phyloP scores from a whole-genome alignment of 2,797 vertebrate species.

The Pelodytes ibericus region DNA sequence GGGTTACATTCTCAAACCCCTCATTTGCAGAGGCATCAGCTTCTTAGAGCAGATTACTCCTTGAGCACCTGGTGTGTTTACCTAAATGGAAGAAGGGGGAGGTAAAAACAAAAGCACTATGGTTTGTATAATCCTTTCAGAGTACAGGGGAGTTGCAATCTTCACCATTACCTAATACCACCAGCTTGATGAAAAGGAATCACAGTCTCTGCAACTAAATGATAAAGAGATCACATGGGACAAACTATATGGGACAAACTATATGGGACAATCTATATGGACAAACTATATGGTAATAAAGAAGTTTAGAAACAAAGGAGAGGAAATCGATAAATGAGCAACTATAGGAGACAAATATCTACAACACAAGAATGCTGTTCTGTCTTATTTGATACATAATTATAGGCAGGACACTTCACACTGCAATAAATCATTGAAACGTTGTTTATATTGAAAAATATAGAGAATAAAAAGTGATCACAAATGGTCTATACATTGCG shows the following conservation, averaged over 20 bases:
- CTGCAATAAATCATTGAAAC: no score
- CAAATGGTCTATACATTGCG: no score
- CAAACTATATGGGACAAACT: not conserved
- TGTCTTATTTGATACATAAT: no score
- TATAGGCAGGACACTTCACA: no score
- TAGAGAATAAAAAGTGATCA: no score
- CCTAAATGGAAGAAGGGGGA: constrained; percentile 60
- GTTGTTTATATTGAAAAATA: no score
- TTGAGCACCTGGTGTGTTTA: constrained; percentile 66
- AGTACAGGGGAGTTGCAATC: constrained; percentile 60
- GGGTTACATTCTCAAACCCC: constrained; percentile 60
- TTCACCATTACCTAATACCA: constrained; percentile 66
- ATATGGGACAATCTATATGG: no score
- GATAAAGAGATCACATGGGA: not conserved
- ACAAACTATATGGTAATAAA: not conserved
- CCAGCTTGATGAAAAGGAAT: constrained; percentile 56
- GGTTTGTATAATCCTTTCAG: constrained; percentile 59
- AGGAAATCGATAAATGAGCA: not conserved
- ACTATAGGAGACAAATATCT: not conserved
- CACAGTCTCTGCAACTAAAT: constrained; percentile 61
- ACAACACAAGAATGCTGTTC: no score
- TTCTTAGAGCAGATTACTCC: constrained; percentile 60
- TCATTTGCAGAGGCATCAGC: constrained; percentile 59
- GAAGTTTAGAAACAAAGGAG: not conserved
- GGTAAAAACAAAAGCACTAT: constrained; percentile 52